Evolutionary conservation across 1,140 invertebrate species (phyloP), one percentile per base, ranked within the genome.

Genomic region (Drosophila azteca): DNA sequence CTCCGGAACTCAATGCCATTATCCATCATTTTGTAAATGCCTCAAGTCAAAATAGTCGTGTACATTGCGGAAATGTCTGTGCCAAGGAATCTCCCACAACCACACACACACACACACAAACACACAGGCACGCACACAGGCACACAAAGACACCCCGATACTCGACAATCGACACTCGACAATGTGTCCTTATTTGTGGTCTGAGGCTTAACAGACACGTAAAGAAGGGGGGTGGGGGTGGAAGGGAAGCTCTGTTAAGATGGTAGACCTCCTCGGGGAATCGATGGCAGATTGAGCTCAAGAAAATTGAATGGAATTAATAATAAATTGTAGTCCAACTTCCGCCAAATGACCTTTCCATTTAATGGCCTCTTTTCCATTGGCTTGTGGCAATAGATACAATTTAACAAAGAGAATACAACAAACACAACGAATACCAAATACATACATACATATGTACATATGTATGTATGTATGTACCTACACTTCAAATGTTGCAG

Each of bases 1-100:
- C 53, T 65, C 65, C 35, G 35, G 66, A 87, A 87, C 79, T 88
- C 74, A 89, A 89, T 71, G 84, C 84, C 79, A 88, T 88, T 88
- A 84, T 88, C 84, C 84, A 88, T 89, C 79, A 88, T 88, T 71
- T 67, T 41, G 68, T 60, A 57, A 69, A 76, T 77, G 83, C 66
- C 76, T 57, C 79, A 83, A 88, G 84, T 83, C 83, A 77, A 79
- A 88, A 88, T 83, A 39, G 35, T 39, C 35, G 11, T 39, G 35
- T 39, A 88, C 83, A 71, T 81, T 70, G 73, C 73, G 82, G 82
- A 85, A 82, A 81, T 78, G 82, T 73, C 68, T 84, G 61, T 46
- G 78, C 58, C 78, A 39, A 39, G 11, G 11, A 39, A 13, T 39
- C 11, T 13, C 8, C 31, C 6, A 6, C 29, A 29, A 6, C 6